phyloP scores from a whole-genome alignment of 2,797 vertebrate genomes.

The Myotis pilosus region DNA sequence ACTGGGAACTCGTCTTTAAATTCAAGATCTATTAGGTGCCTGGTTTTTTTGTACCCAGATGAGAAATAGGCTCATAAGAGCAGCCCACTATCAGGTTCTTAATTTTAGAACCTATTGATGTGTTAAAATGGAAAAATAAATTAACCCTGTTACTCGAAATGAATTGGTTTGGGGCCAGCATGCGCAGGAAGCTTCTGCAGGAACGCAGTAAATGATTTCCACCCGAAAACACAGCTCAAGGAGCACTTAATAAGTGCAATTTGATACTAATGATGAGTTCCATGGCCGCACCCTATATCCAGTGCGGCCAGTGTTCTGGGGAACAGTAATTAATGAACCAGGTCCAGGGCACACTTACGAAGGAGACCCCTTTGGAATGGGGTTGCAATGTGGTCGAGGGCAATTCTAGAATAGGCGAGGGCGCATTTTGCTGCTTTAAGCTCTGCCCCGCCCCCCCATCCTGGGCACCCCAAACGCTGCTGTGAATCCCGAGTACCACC shows the following conservation, averaged over 20 bases:
- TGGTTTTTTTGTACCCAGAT: not conserved
- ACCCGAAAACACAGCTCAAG: not conserved
- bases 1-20: not conserved
- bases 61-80: not conserved
- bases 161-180: slow-evolving; percentile 11
- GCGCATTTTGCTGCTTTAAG: not conserved
- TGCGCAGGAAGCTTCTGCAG: slow-evolving; percentile 29
- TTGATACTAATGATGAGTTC: not conserved
- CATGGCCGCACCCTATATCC: not conserved
- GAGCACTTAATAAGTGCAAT: slow-evolving; percentile 28
- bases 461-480: not conserved
- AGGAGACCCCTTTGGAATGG: not conserved
- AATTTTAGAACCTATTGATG: not conserved
- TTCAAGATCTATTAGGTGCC: not conserved
- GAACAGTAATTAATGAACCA: not conserved
- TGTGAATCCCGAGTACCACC: not conserved
- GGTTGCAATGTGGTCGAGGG: not conserved
- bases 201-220: slow-evolving; percentile 41
- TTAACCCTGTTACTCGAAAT: slow-evolving; percentile 28
- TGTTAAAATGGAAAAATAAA: slow-evolving; percentile 32
- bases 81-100: not conserved
- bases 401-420: not conserved
- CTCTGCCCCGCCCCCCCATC: not conserved
- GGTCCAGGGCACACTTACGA: not conserved
- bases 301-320: not conserved